Evolutionary conservation across 2,113 vertebrate genomes (phyloP).

Genomic region (Picathartes gymnocephalus): DNA sequence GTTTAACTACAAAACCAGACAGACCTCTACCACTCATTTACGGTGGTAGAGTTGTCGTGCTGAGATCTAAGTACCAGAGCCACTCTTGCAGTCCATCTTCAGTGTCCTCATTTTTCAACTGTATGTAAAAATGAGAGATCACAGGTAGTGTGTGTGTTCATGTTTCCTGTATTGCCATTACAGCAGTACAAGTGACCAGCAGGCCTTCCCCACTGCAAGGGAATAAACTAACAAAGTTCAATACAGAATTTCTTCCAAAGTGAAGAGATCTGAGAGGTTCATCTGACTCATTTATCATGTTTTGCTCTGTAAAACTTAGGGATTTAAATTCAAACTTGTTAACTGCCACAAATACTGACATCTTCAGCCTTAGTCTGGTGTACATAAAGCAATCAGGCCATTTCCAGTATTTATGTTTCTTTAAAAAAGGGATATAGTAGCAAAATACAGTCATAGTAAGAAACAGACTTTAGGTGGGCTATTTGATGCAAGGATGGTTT

Average conservation of each 20-base stretch:
- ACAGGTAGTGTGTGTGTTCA: constrained; percentile 28
- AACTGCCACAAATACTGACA: neutral
- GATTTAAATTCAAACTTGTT: constrained; percentile 20
- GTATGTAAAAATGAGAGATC: constrained; percentile 47
- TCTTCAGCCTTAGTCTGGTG: constrained; percentile 20
- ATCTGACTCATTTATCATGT: neutral
- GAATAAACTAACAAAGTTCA: constrained; percentile 10
- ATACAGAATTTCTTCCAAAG: neutral
- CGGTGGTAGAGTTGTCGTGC: constrained; percentile 50
- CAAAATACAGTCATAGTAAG: constrained; percentile 21
- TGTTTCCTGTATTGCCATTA: constrained; percentile 15
- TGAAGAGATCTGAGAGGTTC: neutral
- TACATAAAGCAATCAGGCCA: neutral
- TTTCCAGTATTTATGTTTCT: neutral
- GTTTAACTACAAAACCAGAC: constrained; percentile 72
- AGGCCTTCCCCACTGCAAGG: neutral
- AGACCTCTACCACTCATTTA: constrained; percentile 22
- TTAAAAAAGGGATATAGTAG: constrained; percentile 1
- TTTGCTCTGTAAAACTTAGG: constrained; percentile 11
- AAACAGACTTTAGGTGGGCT: constrained; percentile 22
- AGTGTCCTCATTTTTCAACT: constrained; percentile 33
- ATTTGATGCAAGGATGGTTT: constrained; percentile 52
- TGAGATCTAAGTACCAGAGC: constrained; percentile 64
- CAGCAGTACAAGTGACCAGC: constrained; percentile 14
- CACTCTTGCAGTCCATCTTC: constrained; percentile 60